phyloP scores from a whole-genome alignment of 2,888 invertebrate genomes.

The Cephus runcator region DNA sequence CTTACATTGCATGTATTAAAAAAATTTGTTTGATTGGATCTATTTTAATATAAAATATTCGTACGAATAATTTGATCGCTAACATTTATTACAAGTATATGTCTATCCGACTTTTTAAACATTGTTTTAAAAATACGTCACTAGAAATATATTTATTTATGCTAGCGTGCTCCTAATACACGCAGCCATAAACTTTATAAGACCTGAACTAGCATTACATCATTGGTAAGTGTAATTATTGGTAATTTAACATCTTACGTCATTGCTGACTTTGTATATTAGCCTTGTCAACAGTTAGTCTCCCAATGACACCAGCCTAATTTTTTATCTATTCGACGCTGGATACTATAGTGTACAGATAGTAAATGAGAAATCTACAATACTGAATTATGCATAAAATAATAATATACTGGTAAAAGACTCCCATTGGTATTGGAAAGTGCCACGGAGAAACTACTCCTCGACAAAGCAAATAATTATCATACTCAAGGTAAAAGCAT shows the following conservation, averaged over 20 bases:
- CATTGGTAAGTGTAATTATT: conserved; percentile 18
- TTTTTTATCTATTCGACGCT: neutral
- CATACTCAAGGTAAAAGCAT: neutral
- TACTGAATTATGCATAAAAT: neutral
- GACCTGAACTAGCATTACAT: conserved; percentile 9
- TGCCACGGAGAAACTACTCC: neutral
- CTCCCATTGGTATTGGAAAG: neutral
- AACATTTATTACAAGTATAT: neutral
- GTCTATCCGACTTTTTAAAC: neutral
- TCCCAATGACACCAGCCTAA: neutral
- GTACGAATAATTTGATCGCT: neutral
- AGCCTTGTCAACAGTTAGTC: neutral
- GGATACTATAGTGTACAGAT: neutral
- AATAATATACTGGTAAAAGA: neutral
- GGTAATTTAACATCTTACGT: neutral
- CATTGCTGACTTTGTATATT: neutral
- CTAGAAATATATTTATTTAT: conserved; percentile 5
- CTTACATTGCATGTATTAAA: neutral
- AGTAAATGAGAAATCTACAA: neutral
- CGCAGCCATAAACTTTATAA: neutral
- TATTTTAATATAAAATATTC: neutral
- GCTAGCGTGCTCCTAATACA: neutral
- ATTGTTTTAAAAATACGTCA: neutral
- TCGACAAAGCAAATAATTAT: neutral
- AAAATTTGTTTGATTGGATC: neutral